Conservation (phyloP, 2,797 vertebrate species). For the Oceanodroma leucorhoa region DNA sequence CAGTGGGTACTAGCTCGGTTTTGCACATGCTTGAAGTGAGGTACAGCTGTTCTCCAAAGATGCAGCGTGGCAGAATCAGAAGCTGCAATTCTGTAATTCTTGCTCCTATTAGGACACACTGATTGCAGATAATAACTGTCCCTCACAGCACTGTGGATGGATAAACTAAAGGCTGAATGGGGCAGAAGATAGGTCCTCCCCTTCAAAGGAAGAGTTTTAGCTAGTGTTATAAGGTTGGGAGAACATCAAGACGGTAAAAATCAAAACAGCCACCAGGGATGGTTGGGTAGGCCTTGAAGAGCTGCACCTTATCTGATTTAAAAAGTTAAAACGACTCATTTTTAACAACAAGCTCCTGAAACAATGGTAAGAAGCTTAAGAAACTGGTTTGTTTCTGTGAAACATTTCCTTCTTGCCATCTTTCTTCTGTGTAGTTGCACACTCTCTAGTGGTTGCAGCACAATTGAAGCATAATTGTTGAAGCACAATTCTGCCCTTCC, state of each 20-base stretch:
- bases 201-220: neutral
- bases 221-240: neutral
- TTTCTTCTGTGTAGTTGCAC: neutral
- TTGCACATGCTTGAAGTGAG: neutral
- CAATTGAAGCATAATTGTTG: neutral
- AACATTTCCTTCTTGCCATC: neutral
- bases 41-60: neutral
- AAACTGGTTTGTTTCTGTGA: neutral
- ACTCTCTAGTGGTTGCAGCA: neutral
- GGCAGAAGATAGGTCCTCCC: neutral
- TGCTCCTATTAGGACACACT: neutral
- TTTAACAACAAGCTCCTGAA: neutral
- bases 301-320: neutral
- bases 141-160: neutral
- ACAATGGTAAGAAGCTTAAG: neutral
- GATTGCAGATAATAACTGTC: neutral
- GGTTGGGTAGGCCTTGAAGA: neutral
- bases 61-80: neutral
- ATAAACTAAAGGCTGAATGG: neutral
- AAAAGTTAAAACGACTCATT: neutral
- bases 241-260: neutral
- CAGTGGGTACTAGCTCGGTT: neutral
- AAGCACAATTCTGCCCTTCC: neutral
- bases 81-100: neutral
- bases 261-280: neutral